Evolutionary conservation across 2,797 vertebrate genomes (phyloP).

Genomic region (Chrosomus eos): DNA sequence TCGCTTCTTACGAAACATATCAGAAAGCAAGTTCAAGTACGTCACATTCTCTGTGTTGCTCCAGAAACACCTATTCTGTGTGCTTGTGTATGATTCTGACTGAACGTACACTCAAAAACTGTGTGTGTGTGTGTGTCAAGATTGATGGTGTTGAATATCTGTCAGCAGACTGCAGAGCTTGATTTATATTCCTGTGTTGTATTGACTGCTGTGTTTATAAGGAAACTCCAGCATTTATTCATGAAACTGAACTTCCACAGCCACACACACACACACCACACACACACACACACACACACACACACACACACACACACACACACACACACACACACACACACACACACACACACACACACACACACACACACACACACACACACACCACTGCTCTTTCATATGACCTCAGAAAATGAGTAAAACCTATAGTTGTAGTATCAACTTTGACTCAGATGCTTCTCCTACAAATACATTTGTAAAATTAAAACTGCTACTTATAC

Average conservation of each 20-base stretch:
- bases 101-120: not conserved
- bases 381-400: not conserved
- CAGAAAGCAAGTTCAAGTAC: not conserved
- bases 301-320: too few species aligned
- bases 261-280: conserved; percentile 52
- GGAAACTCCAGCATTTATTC: conserved; percentile 28
- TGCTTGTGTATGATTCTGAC: not conserved
- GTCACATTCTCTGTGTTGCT: not conserved
- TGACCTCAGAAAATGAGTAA: not conserved
- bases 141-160: conserved; percentile 26
- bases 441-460: not conserved
- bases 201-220: conserved; percentile 37
- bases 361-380: not conserved
- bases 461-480: not conserved
- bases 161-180: conserved; percentile 18
- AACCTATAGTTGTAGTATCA: too few species aligned
- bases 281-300: conserved; percentile 4
- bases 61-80: not conserved
- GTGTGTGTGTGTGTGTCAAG: conserved; percentile 5
- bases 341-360: not conserved
- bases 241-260: conserved; percentile 10
- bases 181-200: conserved; percentile 29
- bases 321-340: too few species aligned
- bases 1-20: not conserved
- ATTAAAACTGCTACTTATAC: not conserved